Evolutionary conservation across 2,888 invertebrate genomes (phyloP), one percentile per base, ranked within the genome.

Genomic region (Anagyrus pseudococci): DNA sequence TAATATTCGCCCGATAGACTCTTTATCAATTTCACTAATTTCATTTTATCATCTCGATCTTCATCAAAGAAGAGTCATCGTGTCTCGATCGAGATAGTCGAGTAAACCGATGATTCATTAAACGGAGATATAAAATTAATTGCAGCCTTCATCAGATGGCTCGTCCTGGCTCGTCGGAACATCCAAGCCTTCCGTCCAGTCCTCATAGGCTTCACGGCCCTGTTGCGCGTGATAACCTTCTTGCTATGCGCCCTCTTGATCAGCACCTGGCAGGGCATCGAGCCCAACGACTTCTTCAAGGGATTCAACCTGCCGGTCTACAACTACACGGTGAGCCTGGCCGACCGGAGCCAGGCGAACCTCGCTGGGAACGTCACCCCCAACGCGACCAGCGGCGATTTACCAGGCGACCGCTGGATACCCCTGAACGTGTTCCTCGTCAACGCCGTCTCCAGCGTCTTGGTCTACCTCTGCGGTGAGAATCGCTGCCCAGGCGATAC

Each of bases 211-310:
- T 84, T 88, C 53, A 83, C 92, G 2, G 87, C 94, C 0, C 69
- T 92, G 19, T 89, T 92, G 86, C 95, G 96, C 82, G 88, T 92
- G 58, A 43, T 87, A 0, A 77, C 92, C 2, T 95, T 95, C 73
- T 85, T 91, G 67, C 70, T 83, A 1, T 84, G 86, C 64, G 87
- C 88, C 70, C 75, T 92, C 48, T 73, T 88, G 8, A 86, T 89
- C 56, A 81, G 88, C 61, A 74, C 62, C 52, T 66, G 50, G 29
- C 70, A 73, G 47, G 73, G 68, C n/a, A 67, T 78, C 41, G 73
- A 74, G 33, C 67, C 71, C 10, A 55, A 69, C 0, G 64, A 59
- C 4, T 72, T 77, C 52, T 77, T 82, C 49, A 70, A 77, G 50
- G 70, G 68, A 2, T 60, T 70, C 19, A 62, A 59, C 20, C 59